Percentiles rank a stretch among this genome's conserved stretches.
These are phyloP conservation scores for Oxyura jamaicensis DNA, from an alignment of 2,113 vertebrate genomes.

Conservation along the genomic window DNA sequence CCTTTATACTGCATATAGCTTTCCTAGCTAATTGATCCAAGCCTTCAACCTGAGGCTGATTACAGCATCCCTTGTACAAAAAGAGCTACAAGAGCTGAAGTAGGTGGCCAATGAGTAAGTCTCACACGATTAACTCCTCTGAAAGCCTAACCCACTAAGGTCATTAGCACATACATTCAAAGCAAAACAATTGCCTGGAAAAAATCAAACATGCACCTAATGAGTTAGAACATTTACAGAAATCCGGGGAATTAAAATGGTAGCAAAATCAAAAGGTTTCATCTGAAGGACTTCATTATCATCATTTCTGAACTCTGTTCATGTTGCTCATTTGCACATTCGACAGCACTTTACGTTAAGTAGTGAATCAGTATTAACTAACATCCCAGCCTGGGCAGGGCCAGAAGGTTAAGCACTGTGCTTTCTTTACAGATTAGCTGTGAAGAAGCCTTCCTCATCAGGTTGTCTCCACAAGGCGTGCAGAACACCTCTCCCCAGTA, in stretches of 20 bases:
- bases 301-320: background rate
- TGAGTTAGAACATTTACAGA: slow-evolving; percentile 2
- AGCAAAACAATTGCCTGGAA: slow-evolving; percentile 9
- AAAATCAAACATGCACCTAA: slow-evolving; percentile 4
- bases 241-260: background rate
- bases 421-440: background rate
- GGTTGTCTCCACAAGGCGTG: background rate
- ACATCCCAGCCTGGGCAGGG: background rate
- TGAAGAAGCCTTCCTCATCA: background rate
- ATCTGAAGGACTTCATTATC: background rate
- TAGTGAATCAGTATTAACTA: slow-evolving; percentile 19
- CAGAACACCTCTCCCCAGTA: background rate
- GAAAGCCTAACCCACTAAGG: background rate
- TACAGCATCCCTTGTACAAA: background rate
- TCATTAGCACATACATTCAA: background rate
- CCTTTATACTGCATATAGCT: too few species aligned
- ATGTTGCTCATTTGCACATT: background rate
- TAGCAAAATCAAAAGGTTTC: background rate
- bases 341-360: slow-evolving; percentile 18
- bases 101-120: background rate
- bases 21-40: background rate
- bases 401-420: background rate
- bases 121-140: background rate
- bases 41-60: background rate
- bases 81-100: background rate